These are phyloP conservation scores for Chrysoperla carnea DNA, from an alignment of 1,140 invertebrate species.

Conservation along the genomic window DNA sequence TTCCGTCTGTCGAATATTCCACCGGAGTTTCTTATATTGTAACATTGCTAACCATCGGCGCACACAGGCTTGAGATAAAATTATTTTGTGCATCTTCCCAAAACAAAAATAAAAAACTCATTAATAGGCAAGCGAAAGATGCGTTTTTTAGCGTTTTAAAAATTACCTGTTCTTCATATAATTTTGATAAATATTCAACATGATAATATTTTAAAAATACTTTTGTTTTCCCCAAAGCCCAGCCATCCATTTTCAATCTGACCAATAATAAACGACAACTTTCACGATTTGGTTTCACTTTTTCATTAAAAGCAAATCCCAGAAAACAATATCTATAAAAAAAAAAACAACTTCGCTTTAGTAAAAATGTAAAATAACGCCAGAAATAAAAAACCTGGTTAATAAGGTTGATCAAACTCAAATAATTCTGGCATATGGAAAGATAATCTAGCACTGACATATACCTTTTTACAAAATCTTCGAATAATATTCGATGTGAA, in stretches of 20 bases:
- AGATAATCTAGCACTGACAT: conserved; percentile 1
- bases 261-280: conserved; percentile 52
- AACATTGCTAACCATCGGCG: conserved; percentile 4
- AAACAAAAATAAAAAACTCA: background rate
- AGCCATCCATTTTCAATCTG: conserved; percentile 60
- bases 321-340: conserved; percentile 57
- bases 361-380: background rate
- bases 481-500: conserved; percentile 59
- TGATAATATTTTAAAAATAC: conserved; percentile 81
- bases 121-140: background rate
- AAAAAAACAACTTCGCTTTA: too few species aligned
- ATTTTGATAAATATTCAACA: conserved; percentile 58
- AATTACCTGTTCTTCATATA: conserved; percentile 51
- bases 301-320: conserved; percentile 54
- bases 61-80: background rate
- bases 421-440: background rate
- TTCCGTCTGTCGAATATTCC: conserved; percentile 37
- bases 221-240: conserved; percentile 71
- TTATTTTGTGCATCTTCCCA: conserved; percentile 1
- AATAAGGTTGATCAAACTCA: background rate
- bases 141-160: conserved; percentile 2
- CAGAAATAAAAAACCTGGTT: too few species aligned
- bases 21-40: background rate
- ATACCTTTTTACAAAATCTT: conserved; percentile 63
- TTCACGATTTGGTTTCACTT: conserved; percentile 47